phyloP scores from a whole-genome alignment of 2,797 vertebrate genomes.

The Chaetophractus vellerosus region DNA sequence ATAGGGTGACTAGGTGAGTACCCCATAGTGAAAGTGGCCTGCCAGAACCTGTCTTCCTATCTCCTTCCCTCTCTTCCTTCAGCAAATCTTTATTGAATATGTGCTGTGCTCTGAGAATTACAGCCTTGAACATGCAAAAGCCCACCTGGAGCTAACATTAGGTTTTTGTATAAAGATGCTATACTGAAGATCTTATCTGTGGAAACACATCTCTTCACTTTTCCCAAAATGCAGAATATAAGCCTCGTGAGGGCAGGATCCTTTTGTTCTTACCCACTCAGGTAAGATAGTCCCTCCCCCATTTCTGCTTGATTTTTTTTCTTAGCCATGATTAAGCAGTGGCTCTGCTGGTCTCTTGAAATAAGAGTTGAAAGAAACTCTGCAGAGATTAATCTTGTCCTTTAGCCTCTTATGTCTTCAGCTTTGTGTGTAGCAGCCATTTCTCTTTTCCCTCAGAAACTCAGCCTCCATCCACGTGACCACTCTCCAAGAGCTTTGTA shows the following conservation, averaged over 20 bases:
- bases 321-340: not conserved
- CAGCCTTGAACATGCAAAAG: not conserved
- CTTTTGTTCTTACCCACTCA: not conserved
- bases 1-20: not conserved
- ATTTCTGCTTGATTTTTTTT: not conserved
- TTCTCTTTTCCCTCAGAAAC: not conserved
- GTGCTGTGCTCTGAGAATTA: not conserved
- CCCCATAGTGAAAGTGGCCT: not conserved
- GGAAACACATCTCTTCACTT: not conserved
- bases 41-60: not conserved
- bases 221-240: not conserved
- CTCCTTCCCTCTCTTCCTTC: not conserved
- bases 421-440: not conserved
- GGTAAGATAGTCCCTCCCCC: not conserved
- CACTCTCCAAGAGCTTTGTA: conserved; percentile 32
- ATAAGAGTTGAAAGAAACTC: not conserved
- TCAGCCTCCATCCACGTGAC: conserved; percentile 25
- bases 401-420: conserved; percentile 14
- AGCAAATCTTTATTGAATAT: not conserved
- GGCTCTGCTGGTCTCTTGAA: conserved; percentile 6
- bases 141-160: not conserved
- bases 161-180: not conserved
- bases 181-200: not conserved
- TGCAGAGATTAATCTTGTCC: not conserved
- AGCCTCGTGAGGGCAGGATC: not conserved